Base-by-base conservation (phyloP, 1,140 invertebrate species). In the Spodoptera litura region DNA sequence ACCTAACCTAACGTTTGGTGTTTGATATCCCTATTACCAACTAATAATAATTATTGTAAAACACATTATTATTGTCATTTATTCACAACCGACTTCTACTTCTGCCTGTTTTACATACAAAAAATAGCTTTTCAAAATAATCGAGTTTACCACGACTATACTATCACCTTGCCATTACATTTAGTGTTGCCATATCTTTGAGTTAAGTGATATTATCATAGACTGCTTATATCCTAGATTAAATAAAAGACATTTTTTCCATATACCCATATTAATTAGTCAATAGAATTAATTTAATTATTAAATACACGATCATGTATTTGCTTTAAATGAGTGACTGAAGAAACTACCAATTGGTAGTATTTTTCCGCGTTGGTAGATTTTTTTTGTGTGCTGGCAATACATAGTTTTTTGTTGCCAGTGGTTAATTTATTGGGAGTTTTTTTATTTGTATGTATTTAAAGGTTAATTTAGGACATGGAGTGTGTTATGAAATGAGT, bases 151-250 rank as follows among this genome's bases (percentile, higher is more conserved):
- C 2, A 38, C 15, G 56, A 27, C 35, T 73, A 20, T 27, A 62
- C 44, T 31, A 35, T 75, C 58, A 75, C 73, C 73, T 75, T 75
- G 73, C 59, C 73, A 75, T 61, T 62, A 52, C 15, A 52, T 25
- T 55, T 74, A 75, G 80, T 84, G 78, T 84, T 86, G 85, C 87
- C 86, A 87, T 88, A 88, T 88, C 81, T 81, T 44, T 62, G 82
- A 61, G 55, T 83, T 87, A 84, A 86, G 86, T 86, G 81, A 85
- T 85, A 86, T 75, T 64, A 62, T 86, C 84, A 91, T 87, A 91
- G 89, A 91, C 89, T 91, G 89, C 87, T 85, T 75, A 72, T 83
- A 79, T 78, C 71, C n/a, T 83, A 75, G 76, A 81, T 80, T 72
- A 82, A 70, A 79, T 72, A 87, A 90, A 90, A 90, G 84, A 90